Evolutionary conservation across 2,113 vertebrate genomes (phyloP).

Genomic region (Peromyscus maniculatus): DNA sequence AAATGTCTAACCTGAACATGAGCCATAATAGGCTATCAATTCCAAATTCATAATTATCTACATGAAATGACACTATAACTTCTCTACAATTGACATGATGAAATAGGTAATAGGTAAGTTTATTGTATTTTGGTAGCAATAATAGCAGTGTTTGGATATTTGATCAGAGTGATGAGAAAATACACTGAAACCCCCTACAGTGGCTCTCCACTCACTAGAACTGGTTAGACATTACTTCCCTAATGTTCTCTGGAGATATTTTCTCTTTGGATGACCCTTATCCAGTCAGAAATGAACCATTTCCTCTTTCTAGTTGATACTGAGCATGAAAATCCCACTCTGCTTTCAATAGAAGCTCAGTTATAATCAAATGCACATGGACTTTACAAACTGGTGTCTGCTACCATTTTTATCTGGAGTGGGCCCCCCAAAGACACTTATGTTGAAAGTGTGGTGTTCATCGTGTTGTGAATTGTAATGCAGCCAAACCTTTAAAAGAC

Average conservation of each 20-base stretch:
- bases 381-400: background rate
- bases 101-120: background rate
- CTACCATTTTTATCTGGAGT: background rate
- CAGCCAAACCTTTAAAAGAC: background rate
- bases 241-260: background rate
- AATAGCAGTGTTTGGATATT: background rate
- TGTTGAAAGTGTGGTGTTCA: background rate
- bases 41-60: background rate
- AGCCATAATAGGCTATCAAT: background rate
- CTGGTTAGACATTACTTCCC: background rate
- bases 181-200: background rate
- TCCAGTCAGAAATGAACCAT: background rate
- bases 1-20: background rate
- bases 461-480: background rate
- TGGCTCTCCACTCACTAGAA: background rate
- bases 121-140: background rate
- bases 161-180: background rate
- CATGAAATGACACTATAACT: background rate
- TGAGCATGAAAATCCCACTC: background rate
- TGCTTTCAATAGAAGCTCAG: background rate
- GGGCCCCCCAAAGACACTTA: background rate
- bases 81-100: background rate
- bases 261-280: constrained; percentile 16
- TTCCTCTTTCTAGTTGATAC: background rate
- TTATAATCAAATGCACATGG: background rate